Base-by-base conservation (phyloP, 2,888 invertebrate genomes). In the Biston betularia region DNA sequence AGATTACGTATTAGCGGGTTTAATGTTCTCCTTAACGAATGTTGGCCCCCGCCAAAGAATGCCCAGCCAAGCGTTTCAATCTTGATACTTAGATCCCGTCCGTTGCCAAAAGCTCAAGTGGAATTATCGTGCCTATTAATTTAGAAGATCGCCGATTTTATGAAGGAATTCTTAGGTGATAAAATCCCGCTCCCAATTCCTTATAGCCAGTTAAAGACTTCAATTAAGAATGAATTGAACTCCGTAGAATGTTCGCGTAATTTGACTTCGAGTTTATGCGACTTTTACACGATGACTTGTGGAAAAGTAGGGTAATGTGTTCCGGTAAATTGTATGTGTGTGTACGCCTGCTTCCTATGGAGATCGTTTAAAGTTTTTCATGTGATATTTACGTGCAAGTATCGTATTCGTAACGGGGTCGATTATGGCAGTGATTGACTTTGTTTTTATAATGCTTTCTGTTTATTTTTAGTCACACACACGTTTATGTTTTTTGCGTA, bases 41-140 rank as follows among this genome's bases (percentile, higher is more conserved):
- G 34, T 35, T 42, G 42, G 40, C 33, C 58, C 67, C 67, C 63
- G 66, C 63, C 71, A 72, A 75, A 73, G 71, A 71, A 60, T 62
- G 58, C 67, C 61, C 66, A 54, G 58, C 70, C 60, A 60, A 56
- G 53, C 64, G 46, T 64, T 50, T 63, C 63, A 61, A 64, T 67
- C 65, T 74, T 74, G 72, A 74, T 68, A 70, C 60, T 62, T 61
- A 64, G 64, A 62, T 60, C 53, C 69, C 64, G 58, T 70, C 56
- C 64, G 56, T 63, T 72, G 75, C 73, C 75, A 79, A 78, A 68
- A 56, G 70, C 66, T 65, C 55, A 57, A 70, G 64, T 60, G 65
- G 50, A 73, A 80, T 77, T 75, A 76, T 72, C 72, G 68, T 66
- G 72, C 73, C 78, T 77, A 80, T 81, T 79, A 77, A 77, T 77